Evolutionary conservation across 2,113 vertebrate species (phyloP), one percentile per base, ranked within the genome.

Genomic region (Anguilla japonica): DNA sequence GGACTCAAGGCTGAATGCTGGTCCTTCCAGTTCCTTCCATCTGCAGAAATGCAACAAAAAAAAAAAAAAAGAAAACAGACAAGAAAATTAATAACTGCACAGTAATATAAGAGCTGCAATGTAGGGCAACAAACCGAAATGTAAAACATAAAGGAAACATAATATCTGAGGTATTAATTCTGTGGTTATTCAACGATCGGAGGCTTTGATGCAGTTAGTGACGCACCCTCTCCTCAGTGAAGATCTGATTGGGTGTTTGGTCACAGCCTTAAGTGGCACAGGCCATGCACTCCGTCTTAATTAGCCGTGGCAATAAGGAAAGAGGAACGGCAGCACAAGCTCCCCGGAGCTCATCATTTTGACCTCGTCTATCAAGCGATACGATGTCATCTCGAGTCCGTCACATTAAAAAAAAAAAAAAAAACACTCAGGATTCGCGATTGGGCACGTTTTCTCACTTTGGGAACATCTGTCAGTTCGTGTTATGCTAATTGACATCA

Each of bases 251-350:
- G n/a, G n/a, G n/a, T 34, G 71, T 75, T 22, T 13, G 71, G n/a
- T 75, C 71, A 75, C 71, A 29, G n/a, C 9, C 71, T 75, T 75
- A 75, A 75, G 22, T 34, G 9, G 71, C n/a, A 18, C 20, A 63
- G 20, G 20, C 14, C 60, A 5, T 22, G 60, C 60, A 29, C 71
- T n/a, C n/a, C 13, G 26, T 75, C 26, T 34, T 75, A n/a, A 75
- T 75, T 75, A 75, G 71, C 71, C 34, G 71, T 75, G 71, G 26
- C 71, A 75, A 75, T 26, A 75, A 75, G n/a, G n/a, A 34, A 75
- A 13, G n/a, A 75, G 7, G 34, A 11, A 34, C 11, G 9, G 1
- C 71, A 29, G n/a, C 71, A 11, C 9, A 13, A 75, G n/a, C 71
- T 75, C n/a, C 71, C 71, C 71, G 8, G 71, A 75, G 71, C 71